These are phyloP conservation scores for Lochmaea capreae DNA, from an alignment of 2,888 invertebrate species.

Conservation along the genomic window DNA sequence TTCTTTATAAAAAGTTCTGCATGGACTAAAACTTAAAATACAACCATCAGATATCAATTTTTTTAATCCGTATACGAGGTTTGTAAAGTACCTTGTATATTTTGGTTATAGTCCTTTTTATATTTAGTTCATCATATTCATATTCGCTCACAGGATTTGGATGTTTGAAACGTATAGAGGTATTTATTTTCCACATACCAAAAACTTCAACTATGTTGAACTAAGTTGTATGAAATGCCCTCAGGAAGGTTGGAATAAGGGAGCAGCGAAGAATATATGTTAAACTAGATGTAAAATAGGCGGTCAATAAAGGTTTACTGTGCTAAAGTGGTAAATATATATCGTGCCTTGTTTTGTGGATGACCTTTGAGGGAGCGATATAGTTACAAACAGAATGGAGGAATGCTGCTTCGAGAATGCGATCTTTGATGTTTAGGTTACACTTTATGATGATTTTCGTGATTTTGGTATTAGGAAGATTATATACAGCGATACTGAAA, in stretches of 20 bases:
- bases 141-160: no score
- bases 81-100: no score
- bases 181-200: neutral
- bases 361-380: neutral
- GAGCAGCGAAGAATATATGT: neutral
- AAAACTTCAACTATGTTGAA: neutral
- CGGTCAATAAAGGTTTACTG: neutral
- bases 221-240: neutral
- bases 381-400: neutral
- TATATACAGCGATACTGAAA: no score
- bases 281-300: conserved; percentile 1
- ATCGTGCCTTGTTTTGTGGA: neutral
- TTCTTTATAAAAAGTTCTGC: no score
- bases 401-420: neutral
- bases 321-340: neutral
- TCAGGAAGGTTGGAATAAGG: neutral
- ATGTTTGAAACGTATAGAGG: no score
- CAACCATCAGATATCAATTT: no score
- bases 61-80: no score
- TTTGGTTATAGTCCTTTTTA: no score
- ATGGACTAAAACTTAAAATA: no score
- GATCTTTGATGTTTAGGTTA: conserved; percentile 9
- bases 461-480: neutral
- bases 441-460: neutral
- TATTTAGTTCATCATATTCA: neutral